These are phyloP conservation scores for Meta bourneti DNA, from an alignment of 2,888 invertebrate species.

Conservation along the genomic window DNA sequence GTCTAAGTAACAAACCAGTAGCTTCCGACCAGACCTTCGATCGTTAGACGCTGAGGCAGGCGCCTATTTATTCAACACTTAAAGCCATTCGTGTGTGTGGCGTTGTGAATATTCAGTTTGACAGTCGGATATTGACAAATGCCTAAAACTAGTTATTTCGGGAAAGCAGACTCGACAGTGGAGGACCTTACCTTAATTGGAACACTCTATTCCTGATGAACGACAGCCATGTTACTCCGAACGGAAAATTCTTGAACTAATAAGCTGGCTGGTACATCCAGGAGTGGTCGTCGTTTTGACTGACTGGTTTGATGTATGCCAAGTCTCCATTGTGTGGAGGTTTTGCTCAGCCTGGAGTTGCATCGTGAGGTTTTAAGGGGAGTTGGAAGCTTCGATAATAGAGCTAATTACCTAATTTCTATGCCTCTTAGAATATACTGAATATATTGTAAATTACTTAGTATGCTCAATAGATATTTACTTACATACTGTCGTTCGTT, in stretches of 20 bases:
- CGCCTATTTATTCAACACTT: conserved; percentile 57
- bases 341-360: too few relatives aligned
- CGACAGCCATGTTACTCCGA: conserved; percentile 9
- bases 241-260: conserved; percentile 20
- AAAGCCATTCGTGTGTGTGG: conserved; percentile 11
- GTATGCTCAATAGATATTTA: too few relatives aligned
- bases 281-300: conserved; percentile 26
- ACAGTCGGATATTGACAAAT: conserved; percentile 49
- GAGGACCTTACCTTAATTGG: conserved; percentile 29
- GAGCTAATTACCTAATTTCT: too few relatives aligned
- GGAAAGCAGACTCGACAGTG: conserved; percentile 21
- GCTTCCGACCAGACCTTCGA: background rate
- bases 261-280: background rate
- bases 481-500: too few relatives aligned
- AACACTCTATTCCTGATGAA: conserved; percentile 17
- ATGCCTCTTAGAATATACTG: too few relatives aligned
- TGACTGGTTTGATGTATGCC: background rate
- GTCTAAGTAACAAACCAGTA: conserved; percentile 20
- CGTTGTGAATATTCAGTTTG: conserved; percentile 37
- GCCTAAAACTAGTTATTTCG: conserved; percentile 40
- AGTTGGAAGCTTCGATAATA: too few relatives aligned
- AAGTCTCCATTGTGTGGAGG: too few relatives aligned
- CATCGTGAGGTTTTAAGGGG: too few relatives aligned
- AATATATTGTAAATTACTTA: too few relatives aligned
- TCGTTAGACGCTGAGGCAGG: conserved; percentile 2